These are phyloP conservation scores for Paramuricea clavata DNA, from an alignment of 92 coral and sea anemone genomes.

Conservation along the genomic window DNA sequence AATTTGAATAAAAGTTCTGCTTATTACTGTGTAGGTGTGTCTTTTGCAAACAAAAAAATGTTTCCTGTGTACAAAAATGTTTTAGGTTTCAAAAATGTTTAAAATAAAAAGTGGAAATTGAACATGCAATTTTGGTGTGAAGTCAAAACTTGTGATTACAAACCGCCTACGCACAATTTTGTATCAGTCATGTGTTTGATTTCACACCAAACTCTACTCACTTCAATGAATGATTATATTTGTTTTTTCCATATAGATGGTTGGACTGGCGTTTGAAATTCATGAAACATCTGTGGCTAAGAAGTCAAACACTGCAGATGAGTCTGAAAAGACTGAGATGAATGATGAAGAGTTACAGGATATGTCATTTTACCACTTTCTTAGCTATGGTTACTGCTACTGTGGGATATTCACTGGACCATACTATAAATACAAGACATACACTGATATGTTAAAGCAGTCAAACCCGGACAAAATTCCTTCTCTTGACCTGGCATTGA, in stretches of 20 bases:
- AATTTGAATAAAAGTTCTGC: too few species aligned
- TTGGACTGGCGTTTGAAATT: conserved; percentile 51
- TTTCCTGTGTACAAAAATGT: too few species aligned
- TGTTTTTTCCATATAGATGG: conserved; percentile 27
- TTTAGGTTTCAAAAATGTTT: too few species aligned
- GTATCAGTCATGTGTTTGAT: too few species aligned
- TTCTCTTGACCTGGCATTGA: conserved; percentile 80
- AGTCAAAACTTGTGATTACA: too few species aligned
- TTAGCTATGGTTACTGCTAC: conserved; percentile 92
- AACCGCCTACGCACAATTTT: too few species aligned
- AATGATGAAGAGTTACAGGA: conserved; percentile 57
- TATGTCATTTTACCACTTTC: conserved; percentile 84
- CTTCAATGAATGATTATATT: too few species aligned
- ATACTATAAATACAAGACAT: conserved; percentile 94
- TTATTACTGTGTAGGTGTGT: too few species aligned
- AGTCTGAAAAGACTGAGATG: conserved; percentile 48
- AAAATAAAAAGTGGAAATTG: too few species aligned
- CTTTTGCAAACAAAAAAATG: too few species aligned
- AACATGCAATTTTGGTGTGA: too few species aligned
- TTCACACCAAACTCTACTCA: too few species aligned
- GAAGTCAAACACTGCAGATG: background rate
- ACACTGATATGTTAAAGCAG: conserved; percentile 83
- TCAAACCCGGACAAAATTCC: conserved; percentile 80
- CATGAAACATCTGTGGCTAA: conserved; percentile 16
- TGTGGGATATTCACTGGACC: conserved; percentile 99